These are phyloP conservation scores for Cryptophagus acutangulus DNA, from an alignment of 2,888 invertebrate species.

Conservation along the genomic window DNA sequence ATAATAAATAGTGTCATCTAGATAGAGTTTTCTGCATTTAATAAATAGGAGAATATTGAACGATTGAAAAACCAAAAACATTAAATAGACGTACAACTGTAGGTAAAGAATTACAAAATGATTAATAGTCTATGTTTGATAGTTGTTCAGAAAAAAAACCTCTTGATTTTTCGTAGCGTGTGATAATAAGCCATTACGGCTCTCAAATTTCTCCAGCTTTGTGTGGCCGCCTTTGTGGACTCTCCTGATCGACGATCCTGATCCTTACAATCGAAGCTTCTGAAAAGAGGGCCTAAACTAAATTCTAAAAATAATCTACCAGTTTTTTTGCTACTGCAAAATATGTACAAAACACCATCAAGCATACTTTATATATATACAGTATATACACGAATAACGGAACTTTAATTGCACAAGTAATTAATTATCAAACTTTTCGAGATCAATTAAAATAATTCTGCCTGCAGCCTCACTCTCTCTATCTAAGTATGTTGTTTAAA, in stretches of 20 bases:
- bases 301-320: no score
- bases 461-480: no score
- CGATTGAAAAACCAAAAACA: not conserved
- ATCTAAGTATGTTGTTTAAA: no score
- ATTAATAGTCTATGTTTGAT: conserved; percentile 1
- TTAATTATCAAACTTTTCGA: no score
- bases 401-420: no score
- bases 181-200: conserved; percentile 88
- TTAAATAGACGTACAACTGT: conserved; percentile 3
- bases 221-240: conserved; percentile 44
- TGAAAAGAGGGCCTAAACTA: conserved; percentile 23
- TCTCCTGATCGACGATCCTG: conserved; percentile 21
- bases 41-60: conserved; percentile 2
- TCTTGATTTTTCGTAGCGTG: conserved; percentile 85
- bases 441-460: no score
- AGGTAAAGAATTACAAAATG: conserved; percentile 5
- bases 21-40: not conserved
- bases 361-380: no score
- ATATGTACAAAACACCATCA: no score
- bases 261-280: conserved; percentile 30
- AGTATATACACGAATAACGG: no score
- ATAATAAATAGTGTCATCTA: conserved; percentile 2
- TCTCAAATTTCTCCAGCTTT: conserved; percentile 82
- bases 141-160: conserved; percentile 50
- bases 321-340: no score